Percentiles rank a stretch among this genome's conserved stretches.
phyloP scores from a whole-genome alignment of 2,888 invertebrate genomes.

The Folsomia candida region DNA sequence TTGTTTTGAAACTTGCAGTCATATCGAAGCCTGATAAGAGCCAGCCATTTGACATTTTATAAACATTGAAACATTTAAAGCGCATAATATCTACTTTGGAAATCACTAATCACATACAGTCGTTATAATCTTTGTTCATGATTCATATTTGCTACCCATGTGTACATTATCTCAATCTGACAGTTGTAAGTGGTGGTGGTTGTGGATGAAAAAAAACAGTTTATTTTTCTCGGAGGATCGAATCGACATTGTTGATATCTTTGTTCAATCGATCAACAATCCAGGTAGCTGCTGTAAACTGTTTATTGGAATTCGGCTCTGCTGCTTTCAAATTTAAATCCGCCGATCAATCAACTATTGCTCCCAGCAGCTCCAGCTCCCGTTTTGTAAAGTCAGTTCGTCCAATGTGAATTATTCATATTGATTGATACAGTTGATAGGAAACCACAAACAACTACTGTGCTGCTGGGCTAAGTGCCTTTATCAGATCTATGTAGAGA shows the following conservation, averaged over 20 bases:
- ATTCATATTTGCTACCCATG: neutral
- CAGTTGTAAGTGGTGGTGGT: neutral
- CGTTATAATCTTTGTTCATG: neutral
- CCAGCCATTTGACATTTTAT: neutral
- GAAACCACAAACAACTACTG: neutral
- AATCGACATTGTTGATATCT: neutral
- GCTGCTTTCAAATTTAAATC: conserved; percentile 6
- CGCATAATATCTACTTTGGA: neutral
- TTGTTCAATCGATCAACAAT: neutral
- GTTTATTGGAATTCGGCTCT: neutral
- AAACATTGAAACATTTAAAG: neutral
- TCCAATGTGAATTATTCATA: conserved; percentile 3
- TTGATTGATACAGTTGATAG: conserved; percentile 1
- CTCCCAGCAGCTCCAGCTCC: neutral
- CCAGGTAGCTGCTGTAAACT: neutral
- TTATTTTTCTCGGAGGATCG: neutral
- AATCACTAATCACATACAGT: neutral
- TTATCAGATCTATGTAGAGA: neutral
- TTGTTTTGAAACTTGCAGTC: neutral
- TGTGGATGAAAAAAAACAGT: neutral
- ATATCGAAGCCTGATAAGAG: neutral
- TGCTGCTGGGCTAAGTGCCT: neutral
- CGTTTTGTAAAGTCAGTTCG: neutral
- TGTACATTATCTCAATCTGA: too few species aligned
- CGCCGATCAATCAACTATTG: neutral